Evolutionary conservation across 2,113 vertebrate genomes (phyloP).

Genomic region (Natator depressus): DNA sequence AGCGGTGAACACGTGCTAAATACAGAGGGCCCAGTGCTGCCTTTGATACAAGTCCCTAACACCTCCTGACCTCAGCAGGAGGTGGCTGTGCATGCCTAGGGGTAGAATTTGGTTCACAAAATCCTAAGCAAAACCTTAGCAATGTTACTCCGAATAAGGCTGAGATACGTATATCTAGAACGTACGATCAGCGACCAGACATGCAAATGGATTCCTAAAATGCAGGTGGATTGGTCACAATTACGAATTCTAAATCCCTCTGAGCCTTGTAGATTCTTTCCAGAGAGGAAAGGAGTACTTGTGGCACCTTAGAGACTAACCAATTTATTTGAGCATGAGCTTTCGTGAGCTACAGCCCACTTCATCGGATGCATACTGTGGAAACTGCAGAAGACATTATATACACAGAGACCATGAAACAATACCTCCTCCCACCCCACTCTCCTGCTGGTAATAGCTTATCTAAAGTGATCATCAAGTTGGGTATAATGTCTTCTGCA

Average conservation of each 20-base stretch:
- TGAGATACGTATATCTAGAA: neutral
- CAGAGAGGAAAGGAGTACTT: neutral
- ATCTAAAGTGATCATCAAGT: too few relatives aligned
- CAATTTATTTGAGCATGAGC: too few relatives aligned
- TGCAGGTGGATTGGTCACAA: fast-evolving
- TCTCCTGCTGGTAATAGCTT: too few relatives aligned
- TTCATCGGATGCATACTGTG: too few relatives aligned
- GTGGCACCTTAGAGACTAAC: too few relatives aligned
- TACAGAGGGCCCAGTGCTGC: neutral
- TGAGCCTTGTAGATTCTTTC: neutral
- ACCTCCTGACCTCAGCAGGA: neutral
- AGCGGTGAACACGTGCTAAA: neutral
- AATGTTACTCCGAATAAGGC: neutral
- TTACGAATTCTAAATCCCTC: neutral
- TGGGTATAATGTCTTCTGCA: too few relatives aligned
- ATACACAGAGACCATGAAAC: too few relatives aligned
- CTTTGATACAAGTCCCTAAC: neutral
- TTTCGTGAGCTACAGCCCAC: too few relatives aligned
- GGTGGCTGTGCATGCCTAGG: neutral
- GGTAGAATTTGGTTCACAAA: neutral
- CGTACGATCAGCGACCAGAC: fast-evolving
- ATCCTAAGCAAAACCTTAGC: neutral
- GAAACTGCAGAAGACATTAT: too few relatives aligned
- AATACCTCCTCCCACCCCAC: too few relatives aligned
- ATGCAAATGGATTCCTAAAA: fast-evolving